These are phyloP conservation scores for Schizopygopsis malacanthus DNA, from an alignment of 2,797 vertebrate genomes.

Conservation along the genomic window DNA sequence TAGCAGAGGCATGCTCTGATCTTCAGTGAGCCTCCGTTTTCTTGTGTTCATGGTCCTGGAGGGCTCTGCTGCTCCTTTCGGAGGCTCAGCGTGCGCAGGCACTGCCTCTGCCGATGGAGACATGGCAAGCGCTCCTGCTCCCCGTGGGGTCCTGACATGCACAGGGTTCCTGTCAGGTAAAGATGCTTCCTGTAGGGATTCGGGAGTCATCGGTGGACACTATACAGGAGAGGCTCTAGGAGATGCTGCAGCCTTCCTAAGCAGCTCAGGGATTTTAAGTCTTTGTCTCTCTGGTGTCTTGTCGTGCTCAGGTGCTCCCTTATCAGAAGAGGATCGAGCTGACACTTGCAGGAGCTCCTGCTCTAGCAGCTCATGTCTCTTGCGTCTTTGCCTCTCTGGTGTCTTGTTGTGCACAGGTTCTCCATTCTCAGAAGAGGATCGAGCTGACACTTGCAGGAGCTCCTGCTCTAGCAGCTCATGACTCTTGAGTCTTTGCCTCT, in stretches of 20 bases:
- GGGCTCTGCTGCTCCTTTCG: neutral
- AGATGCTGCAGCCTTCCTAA: too few species aligned
- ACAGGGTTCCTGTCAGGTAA: neutral
- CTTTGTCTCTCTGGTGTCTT: neutral
- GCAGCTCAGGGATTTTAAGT: too few species aligned
- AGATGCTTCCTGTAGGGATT: neutral
- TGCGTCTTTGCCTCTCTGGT: too few species aligned
- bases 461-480: neutral
- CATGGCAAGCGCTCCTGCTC: neutral
- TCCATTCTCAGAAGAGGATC: neutral
- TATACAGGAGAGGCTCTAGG: too few species aligned
- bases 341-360: neutral
- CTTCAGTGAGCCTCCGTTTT: neutral
- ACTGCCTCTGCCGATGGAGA: neutral
- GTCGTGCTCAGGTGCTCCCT: neutral
- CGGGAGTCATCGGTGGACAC: too few species aligned
- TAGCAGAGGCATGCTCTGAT: neutral
- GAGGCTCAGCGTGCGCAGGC: neutral
- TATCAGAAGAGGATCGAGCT: neutral
- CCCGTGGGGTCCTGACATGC: neutral
- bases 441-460: neutral
- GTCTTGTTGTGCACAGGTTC: too few species aligned
- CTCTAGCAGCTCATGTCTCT: neutral
- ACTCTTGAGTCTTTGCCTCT: neutral
- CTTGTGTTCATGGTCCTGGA: neutral